Conservation (phyloP, 2,797 vertebrate genomes). For the Poecilia wingei region DNA sequence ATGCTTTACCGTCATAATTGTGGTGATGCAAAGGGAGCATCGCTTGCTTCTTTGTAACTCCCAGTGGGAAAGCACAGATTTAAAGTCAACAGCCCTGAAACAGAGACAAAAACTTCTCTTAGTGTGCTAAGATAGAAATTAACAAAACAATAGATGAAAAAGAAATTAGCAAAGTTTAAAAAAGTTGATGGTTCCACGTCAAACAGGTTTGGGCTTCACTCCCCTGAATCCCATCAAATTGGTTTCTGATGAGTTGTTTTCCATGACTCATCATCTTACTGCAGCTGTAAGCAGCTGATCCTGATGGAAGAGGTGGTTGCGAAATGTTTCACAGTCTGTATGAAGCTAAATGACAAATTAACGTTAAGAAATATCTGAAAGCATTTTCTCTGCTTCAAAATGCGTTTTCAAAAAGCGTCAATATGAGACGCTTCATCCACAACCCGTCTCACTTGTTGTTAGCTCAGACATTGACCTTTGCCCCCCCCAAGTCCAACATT, state of each 20-base stretch:
- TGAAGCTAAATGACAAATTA: background rate
- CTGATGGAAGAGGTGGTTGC: background rate
- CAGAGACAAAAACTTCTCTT: background rate
- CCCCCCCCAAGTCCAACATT: background rate
- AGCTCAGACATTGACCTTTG: background rate
- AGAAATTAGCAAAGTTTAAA: background rate
- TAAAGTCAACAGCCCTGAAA: background rate
- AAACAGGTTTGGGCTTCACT: background rate
- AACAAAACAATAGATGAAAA: background rate
- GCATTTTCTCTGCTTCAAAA: background rate
- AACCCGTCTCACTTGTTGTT: background rate
- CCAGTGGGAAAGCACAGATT: background rate
- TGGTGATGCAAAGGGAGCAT: background rate
- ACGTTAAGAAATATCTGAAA: background rate
- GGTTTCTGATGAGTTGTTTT: background rate
- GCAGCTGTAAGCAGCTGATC: background rate
- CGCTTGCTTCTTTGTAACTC: background rate
- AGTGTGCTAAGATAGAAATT: background rate
- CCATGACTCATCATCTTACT: background rate
- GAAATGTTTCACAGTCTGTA: background rate
- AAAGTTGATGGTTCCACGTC: background rate
- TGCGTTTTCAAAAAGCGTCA: background rate
- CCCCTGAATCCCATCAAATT: background rate
- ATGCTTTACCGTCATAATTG: background rate
- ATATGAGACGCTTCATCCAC: background rate